phyloP scores from a whole-genome alignment of 2,888 invertebrate species.

The Apodemia mormo region DNA sequence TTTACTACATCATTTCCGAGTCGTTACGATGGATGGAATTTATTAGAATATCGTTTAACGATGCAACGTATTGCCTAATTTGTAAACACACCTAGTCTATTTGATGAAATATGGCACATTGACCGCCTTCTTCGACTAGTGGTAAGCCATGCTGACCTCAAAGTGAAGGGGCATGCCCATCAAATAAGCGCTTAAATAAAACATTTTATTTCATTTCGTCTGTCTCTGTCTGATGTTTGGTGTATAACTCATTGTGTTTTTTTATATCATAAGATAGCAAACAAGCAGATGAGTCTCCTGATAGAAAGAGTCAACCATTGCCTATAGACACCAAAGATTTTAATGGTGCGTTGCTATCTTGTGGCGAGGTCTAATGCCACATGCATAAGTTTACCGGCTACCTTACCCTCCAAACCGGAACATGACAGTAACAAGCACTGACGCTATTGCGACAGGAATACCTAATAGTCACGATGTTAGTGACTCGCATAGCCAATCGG shows the following conservation, averaged over 20 bases:
- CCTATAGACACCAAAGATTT: too few relatives aligned
- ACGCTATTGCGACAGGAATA: too few relatives aligned
- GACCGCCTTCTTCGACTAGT: not conserved
- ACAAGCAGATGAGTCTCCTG: too few relatives aligned
- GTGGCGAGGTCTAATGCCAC: too few relatives aligned
- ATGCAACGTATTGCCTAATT: slow-evolving; percentile 10
- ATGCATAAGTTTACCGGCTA: too few relatives aligned
- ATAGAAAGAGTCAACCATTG: too few relatives aligned
- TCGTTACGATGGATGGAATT: slow-evolving; percentile 2
- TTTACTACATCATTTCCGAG: slow-evolving; percentile 13
- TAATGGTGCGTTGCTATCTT: too few relatives aligned
- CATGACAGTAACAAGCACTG: too few relatives aligned
- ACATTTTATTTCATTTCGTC: not conserved
- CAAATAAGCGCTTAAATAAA: not conserved
- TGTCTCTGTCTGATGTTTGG: not conserved
- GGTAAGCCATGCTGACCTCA: not conserved
- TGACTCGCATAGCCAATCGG: too few relatives aligned
- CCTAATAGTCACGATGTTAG: too few relatives aligned
- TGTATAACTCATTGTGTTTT: not conserved
- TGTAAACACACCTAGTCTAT: slow-evolving; percentile 3
- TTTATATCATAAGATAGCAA: too few relatives aligned
- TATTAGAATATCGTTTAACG: slow-evolving; percentile 12
- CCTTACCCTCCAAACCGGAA: too few relatives aligned
- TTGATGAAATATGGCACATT: slow-evolving; percentile 1
- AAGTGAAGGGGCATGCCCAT: not conserved